Percentiles rank a stretch among this genome's conserved stretches.
Conservation (phyloP, 2,113 vertebrate genomes). For the Coptodon rendalli region DNA sequence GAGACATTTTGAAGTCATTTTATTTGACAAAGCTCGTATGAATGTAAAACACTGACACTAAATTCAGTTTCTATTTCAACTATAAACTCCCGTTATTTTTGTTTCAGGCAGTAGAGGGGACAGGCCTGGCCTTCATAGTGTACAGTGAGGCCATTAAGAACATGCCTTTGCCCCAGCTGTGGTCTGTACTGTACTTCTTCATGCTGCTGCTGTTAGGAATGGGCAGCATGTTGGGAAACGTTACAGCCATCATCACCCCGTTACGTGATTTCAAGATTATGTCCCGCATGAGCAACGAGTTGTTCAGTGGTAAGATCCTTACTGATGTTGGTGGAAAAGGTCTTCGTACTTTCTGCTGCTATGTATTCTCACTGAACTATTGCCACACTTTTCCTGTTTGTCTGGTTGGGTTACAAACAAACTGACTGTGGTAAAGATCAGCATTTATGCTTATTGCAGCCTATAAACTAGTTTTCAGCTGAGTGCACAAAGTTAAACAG, state of each 20-base stretch:
- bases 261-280: constrained; percentile 78
- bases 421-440: background rate
- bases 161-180: constrained; percentile 90
- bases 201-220: constrained; percentile 91
- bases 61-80: background rate
- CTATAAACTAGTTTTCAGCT: background rate
- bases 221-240: constrained; percentile 94
- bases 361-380: background rate
- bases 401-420: background rate
- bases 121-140: constrained; percentile 89
- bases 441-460: background rate
- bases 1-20: background rate
- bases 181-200: constrained; percentile 88
- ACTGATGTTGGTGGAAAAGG: background rate
- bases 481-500: background rate
- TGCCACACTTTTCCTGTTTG: background rate
- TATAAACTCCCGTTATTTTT: background rate
- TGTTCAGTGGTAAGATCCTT: constrained; percentile 77
- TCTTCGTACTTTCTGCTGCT: background rate
- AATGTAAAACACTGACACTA: background rate
- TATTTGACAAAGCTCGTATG: background rate
- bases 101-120: constrained; percentile 86
- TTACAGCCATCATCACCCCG: constrained; percentile 84
- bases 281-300: constrained; percentile 72
- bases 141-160: constrained; percentile 92